These are phyloP conservation scores for Aurelia aurita DNA, from an alignment of 30 jellyfish, hydroid and myxozoan species.

Conservation along the genomic window DNA sequence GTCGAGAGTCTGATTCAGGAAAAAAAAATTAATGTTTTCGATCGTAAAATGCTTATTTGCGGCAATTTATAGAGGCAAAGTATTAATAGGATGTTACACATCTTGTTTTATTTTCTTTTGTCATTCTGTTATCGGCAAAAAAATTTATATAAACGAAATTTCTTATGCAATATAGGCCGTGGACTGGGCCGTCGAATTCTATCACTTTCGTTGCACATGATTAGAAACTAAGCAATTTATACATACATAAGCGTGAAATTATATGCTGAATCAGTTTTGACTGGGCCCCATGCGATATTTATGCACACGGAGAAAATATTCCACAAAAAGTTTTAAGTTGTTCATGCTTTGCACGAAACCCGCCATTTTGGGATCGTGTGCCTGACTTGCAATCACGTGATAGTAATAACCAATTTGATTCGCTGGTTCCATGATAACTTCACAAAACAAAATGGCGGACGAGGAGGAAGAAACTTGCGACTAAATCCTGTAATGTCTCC, in stretches of 20 bases:
- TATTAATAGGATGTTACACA: no score
- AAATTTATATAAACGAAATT: no score
- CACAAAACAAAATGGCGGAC: conserved; percentile 34
- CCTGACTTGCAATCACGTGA: conserved; percentile 9
- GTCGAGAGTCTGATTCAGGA: no score
- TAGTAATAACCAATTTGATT: conserved; percentile 16
- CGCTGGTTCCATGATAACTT: conserved; percentile 19
- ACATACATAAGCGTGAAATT: conserved; percentile 27
- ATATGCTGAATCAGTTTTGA: not conserved
- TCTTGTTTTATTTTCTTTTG: no score
- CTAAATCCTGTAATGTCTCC: no score
- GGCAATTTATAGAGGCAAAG: no score
- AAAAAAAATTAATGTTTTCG: no score
- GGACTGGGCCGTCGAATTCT: conserved; percentile 26
- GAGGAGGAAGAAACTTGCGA: conserved; percentile 15
- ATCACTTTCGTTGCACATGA: conserved; percentile 35
- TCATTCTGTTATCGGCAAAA: no score
- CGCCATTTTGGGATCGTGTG: conserved; percentile 21
- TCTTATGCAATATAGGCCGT: conserved; percentile 30
- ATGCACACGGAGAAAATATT: conserved; percentile 19
- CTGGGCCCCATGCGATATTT: conserved; percentile 28
- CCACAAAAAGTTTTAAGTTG: not conserved
- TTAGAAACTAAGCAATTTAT: conserved; percentile 14
- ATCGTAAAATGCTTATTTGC: no score
- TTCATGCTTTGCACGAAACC: conserved; percentile 19